Conservation (phyloP, 2,888 invertebrate genomes). For the Drosophila kambysellisi region DNA sequence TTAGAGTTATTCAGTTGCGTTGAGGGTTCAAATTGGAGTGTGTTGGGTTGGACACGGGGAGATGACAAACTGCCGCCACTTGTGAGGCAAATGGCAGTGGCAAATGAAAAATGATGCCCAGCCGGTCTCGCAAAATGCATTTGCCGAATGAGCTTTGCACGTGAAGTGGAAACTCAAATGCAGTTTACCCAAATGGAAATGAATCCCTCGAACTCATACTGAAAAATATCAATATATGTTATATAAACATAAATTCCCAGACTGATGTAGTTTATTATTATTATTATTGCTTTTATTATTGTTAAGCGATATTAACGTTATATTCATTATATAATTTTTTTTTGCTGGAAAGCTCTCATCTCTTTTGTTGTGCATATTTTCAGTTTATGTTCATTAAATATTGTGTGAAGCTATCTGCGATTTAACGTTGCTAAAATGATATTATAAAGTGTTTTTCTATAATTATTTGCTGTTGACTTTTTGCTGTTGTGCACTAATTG, state of each 20-base stretch:
- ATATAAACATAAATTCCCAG: neutral
- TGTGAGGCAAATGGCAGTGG: conserved; percentile 50
- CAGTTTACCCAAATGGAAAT: conserved; percentile 27
- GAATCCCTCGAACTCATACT: neutral
- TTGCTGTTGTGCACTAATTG: conserved; percentile 63
- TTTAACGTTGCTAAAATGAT: conserved; percentile 26
- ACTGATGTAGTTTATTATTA: conserved; percentile 7
- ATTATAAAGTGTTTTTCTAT: conserved; percentile 47
- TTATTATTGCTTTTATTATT: conserved; percentile 19
- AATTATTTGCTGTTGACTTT: conserved; percentile 57
- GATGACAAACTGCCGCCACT: conserved; percentile 63
- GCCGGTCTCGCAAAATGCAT: conserved; percentile 56
- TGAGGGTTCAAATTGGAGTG: conserved; percentile 2
- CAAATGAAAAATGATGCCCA: conserved; percentile 71
- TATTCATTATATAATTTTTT: conserved; percentile 15
- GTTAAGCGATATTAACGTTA: conserved; percentile 30
- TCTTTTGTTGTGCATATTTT: conserved; percentile 5
- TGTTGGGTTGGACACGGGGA: conserved; percentile 16
- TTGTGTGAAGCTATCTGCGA: conserved; percentile 42
- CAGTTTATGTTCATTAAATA: conserved; percentile 65
- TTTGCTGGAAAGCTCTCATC: neutral
- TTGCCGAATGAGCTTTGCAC: conserved; percentile 64
- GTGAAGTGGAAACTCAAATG: conserved; percentile 53
- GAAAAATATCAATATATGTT: conserved; percentile 32
- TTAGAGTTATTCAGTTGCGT: conserved; percentile 9